Evolutionary conservation across 1,140 invertebrate genomes (phyloP), one percentile per base, ranked within the genome.

Genomic region (Pogonus chalceus): DNA sequence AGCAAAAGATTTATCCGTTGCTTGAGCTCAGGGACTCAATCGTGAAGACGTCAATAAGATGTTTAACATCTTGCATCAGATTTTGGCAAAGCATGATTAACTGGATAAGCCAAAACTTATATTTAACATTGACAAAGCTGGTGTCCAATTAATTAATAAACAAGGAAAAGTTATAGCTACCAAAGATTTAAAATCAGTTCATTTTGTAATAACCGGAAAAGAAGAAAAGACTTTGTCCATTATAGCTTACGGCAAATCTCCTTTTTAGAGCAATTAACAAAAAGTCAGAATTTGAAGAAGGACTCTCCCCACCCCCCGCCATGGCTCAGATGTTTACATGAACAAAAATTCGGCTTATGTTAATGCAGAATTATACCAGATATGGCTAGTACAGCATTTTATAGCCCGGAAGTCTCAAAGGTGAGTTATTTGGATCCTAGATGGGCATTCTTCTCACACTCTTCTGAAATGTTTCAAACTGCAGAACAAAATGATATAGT

Each of bases 391-490:
- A 23, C 52, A 58, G 20, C 43, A 60, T 24, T 73, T 71, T 58
- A 23, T 71, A 23, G 64, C 64, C 9, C 51, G 48, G 20, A 73
- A 72, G 54, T 58, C 58, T 4, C 23, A 26, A 12, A 67, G 67
- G 26, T 70, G 69, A 52, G 63, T 64, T 37, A 53, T 72, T 22
- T 46, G 69, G 3, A 62, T 73, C 56, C 58, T 73, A 49, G 70
- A 74, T 57, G 65, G 69, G n/a, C 67, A 73, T 57, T 56, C 61
- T 21, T 69, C 67, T 16, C 68, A 66, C 23, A n/a, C n/a, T n/a
- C n/a, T n/a, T n/a, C n/a, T n/a, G n/a, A n/a, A n/a, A n/a, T n/a
- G n/a, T n/a, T n/a, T n/a, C n/a, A n/a, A n/a, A n/a, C n/a, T n/a
- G n/a, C n/a, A n/a, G n/a, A n/a, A n/a, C n/a, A n/a, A n/a, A n/a